Evolutionary conservation across 1,140 invertebrate species (phyloP).

Genomic region (Adelges cooleyi): DNA sequence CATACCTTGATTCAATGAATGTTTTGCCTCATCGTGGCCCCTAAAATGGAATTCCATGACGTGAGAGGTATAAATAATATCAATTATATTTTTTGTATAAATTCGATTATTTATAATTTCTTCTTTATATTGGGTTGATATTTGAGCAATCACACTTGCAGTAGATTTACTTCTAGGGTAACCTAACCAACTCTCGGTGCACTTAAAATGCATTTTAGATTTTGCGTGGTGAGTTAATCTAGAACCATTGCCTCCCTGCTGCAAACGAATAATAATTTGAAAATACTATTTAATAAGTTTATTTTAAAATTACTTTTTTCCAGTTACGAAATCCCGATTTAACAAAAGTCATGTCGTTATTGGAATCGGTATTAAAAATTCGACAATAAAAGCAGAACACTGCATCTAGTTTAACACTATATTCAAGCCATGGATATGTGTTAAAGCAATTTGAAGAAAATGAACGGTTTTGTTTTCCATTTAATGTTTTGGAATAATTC

Average conservation of each 20-base stretch:
- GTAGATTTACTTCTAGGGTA: background rate
- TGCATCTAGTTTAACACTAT: background rate
- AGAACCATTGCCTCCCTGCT: background rate
- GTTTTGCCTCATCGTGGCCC: background rate
- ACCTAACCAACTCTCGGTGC: background rate
- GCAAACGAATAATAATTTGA: background rate
- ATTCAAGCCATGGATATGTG: background rate
- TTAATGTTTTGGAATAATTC: background rate
- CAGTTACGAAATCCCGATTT: background rate
- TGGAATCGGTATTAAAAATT: background rate
- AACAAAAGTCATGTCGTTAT: background rate
- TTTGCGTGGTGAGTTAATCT: background rate
- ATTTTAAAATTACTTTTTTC: slow-evolving; percentile 10
- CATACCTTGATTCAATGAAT: background rate
- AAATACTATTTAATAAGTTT: background rate
- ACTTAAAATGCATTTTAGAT: background rate
- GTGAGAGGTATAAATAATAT: background rate
- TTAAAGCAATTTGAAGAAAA: slow-evolving; percentile 6
- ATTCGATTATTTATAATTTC: background rate
- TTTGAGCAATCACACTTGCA: background rate
- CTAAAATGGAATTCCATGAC: background rate
- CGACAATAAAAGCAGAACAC: background rate
- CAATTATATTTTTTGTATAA: background rate
- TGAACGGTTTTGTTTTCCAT: background rate
- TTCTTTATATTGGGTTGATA: background rate